Evolutionary conservation across 2,113 vertebrate species (phyloP).

Genomic region (Dicaeum eximium): DNA sequence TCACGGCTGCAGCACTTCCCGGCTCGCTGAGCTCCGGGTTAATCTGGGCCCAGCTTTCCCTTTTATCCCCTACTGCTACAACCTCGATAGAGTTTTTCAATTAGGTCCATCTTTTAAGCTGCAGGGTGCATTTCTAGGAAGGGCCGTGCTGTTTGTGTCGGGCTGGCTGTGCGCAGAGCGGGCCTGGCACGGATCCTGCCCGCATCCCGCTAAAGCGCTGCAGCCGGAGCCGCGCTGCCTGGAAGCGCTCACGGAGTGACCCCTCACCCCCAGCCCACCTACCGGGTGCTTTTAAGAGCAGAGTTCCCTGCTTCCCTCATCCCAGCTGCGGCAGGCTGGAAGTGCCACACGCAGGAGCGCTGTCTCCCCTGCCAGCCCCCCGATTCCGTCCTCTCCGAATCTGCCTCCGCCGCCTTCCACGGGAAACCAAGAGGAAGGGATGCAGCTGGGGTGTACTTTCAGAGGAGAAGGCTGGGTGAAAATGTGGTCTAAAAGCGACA

Average conservation of each 20-base stretch:
- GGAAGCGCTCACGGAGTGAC: background rate
- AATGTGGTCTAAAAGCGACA: background rate
- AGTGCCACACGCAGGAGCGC: background rate
- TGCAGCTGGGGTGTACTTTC: background rate
- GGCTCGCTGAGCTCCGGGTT: background rate
- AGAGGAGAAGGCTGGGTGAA: background rate
- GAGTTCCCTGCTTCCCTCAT: background rate
- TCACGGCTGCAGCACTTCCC: background rate
- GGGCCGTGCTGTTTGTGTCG: background rate
- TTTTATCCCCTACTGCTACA: conserved; percentile 34
- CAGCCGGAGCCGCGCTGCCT: background rate
- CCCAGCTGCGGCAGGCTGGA: background rate
- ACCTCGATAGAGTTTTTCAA: background rate
- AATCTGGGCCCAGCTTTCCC: conserved; percentile 32
- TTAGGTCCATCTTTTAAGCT: conserved; percentile 25
- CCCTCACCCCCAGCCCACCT: background rate
- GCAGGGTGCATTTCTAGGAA: conserved; percentile 46
- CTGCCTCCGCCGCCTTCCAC: background rate
- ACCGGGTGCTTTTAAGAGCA: background rate
- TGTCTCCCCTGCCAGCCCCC: background rate
- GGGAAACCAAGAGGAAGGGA: background rate
- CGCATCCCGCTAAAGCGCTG: background rate
- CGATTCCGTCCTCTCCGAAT: background rate
- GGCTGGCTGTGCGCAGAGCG: background rate
- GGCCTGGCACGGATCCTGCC: conserved; percentile 38